Conservation (phyloP, 2,113 vertebrate genomes). For the Bambusicola thoracicus region DNA sequence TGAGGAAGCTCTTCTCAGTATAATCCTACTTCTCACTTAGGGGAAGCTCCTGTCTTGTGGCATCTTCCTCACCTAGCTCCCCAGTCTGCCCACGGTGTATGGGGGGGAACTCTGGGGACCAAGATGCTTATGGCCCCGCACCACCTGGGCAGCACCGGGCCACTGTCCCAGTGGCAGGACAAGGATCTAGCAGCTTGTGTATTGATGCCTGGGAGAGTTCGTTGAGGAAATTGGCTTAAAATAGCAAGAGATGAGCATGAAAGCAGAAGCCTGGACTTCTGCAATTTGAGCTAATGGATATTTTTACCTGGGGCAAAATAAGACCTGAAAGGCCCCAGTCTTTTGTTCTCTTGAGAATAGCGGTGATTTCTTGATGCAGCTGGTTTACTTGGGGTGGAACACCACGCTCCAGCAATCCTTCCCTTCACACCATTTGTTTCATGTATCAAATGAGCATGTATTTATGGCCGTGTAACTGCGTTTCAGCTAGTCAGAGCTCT, state of each 20-base stretch:
- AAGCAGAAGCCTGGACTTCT: background rate
- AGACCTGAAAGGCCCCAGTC: background rate
- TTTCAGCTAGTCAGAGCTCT: background rate
- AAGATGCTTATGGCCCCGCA: background rate
- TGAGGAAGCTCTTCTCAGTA: background rate
- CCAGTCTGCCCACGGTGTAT: background rate
- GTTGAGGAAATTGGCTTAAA: background rate
- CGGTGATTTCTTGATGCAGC: background rate
- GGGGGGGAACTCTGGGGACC: background rate
- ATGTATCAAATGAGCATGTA: background rate
- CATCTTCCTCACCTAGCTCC: background rate
- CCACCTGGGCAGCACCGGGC: background rate
- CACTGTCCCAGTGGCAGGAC: background rate
- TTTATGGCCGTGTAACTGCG: background rate
- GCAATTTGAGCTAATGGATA: slow-evolving; percentile 5
- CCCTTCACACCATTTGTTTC: background rate
- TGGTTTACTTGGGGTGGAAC: background rate
- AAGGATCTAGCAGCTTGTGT: background rate
- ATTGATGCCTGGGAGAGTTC: background rate
- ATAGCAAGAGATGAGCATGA: background rate
- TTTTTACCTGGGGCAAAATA: slow-evolving; percentile 44
- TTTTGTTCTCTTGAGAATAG: slow-evolving; percentile 19
- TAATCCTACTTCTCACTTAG: background rate
- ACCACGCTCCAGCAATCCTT: background rate
- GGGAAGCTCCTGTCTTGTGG: background rate